Percentiles rank a stretch among this genome's conserved stretches.
phyloP scores from a whole-genome alignment of 2,888 invertebrate genomes.

The Oscheius onirici region DNA sequence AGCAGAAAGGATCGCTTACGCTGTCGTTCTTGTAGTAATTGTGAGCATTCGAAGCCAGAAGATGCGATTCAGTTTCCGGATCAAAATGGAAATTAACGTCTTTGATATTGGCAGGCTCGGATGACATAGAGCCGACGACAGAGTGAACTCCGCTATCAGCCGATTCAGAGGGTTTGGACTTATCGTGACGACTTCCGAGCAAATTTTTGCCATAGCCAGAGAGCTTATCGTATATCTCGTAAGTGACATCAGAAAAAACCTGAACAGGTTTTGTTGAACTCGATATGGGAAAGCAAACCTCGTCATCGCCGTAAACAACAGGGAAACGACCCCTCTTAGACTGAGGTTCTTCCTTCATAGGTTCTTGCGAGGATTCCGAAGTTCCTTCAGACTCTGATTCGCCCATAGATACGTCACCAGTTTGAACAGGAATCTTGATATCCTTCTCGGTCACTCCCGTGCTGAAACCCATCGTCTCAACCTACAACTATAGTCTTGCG shows the following conservation, averaged over 20 bases:
- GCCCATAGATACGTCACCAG: slow-evolving; percentile 13
- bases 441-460: slow-evolving; percentile 33
- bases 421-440: slow-evolving; percentile 24
- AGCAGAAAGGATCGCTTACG: slow-evolving; percentile 26
- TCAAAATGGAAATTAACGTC: slow-evolving; percentile 56
- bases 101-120: slow-evolving; percentile 3
- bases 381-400: background rate
- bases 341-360: background rate
- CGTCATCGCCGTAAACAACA: slow-evolving; percentile 32
- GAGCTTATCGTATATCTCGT: slow-evolving; percentile 21
- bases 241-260: slow-evolving; percentile 24
- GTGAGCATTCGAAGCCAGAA: slow-evolving; percentile 61
- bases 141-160: slow-evolving; percentile 8
- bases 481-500: background rate
- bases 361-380: background rate
- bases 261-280: background rate
- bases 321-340: slow-evolving; percentile 27
- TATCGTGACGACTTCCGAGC: background rate
- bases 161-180: background rate
- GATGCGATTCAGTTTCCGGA: slow-evolving; percentile 54
- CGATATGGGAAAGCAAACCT: background rate
- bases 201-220: background rate
- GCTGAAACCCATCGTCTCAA: slow-evolving; percentile 27
- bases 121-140: background rate
- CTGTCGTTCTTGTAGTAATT: slow-evolving; percentile 48